These are phyloP conservation scores for Hexactinellida sp. DNA, from an alignment of 37 sponge, comb jelly and placozoan species.

Conservation along the genomic window DNA sequence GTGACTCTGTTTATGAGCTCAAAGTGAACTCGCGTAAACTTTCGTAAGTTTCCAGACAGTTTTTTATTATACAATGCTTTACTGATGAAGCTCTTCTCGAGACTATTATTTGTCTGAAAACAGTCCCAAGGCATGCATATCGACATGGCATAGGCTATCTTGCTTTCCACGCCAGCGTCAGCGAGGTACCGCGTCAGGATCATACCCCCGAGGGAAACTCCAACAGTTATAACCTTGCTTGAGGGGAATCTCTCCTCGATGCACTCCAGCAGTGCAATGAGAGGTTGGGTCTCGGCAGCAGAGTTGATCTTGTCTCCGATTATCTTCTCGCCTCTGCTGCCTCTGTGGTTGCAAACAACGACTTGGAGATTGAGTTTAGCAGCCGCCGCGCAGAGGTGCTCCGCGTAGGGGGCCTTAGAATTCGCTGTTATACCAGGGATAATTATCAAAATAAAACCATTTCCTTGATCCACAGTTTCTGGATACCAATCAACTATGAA, in stretches of 20 bases:
- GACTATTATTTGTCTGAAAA: neutral
- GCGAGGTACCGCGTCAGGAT: neutral
- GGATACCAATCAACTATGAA: constrained; percentile 7
- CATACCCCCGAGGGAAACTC: neutral
- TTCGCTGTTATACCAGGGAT: constrained; percentile 4
- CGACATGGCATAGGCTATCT: neutral
- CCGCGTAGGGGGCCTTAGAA: neutral
- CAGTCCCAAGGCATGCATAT: constrained; percentile 9
- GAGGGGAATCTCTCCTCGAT: neutral
- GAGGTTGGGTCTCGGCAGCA: neutral
- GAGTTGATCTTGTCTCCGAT: neutral
- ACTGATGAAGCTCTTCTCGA: neutral
- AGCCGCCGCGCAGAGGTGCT: neutral
- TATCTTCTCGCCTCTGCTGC: neutral
- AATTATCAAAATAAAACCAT: neutral
- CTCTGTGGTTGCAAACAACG: neutral
- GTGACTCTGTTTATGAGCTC: neutral
- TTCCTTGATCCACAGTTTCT: neutral
- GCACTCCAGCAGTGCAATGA: neutral
- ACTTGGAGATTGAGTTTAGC: neutral
- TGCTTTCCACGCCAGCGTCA: neutral
- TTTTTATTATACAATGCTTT: neutral
- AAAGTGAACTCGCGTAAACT: neutral
- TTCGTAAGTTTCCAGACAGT: neutral
- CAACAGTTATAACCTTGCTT: neutral